Percentiles rank a stretch among this genome's conserved stretches.
phyloP scores from a whole-genome alignment of 2,113 vertebrate genomes.

The Alces alces region DNA sequence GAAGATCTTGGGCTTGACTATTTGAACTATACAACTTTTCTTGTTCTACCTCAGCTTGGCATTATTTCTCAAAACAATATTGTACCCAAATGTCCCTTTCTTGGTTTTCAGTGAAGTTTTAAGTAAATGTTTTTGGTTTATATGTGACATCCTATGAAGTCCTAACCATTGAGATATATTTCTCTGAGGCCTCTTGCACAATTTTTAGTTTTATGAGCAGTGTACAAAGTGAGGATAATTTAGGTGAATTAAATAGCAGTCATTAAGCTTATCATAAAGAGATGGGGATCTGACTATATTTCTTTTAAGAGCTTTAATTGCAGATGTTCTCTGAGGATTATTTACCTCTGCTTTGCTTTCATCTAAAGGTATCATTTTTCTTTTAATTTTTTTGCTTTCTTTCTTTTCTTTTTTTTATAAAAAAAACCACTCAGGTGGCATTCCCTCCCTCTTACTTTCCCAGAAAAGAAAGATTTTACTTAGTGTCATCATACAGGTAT shows the following conservation, averaged over 20 bases:
- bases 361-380: background rate
- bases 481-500: background rate
- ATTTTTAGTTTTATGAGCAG: background rate
- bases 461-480: background rate
- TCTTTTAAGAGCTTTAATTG: background rate
- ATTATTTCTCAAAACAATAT: slow-evolving; percentile 1
- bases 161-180: background rate
- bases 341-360: background rate
- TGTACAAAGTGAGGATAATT: background rate
- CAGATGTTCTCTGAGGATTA: background rate
- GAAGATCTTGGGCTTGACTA: background rate
- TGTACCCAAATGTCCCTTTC: background rate
- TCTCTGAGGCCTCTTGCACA: background rate
- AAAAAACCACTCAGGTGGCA: background rate
- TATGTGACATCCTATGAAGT: background rate
- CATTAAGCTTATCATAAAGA: background rate
- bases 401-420: background rate
- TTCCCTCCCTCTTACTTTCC: background rate
- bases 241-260: background rate
- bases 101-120: background rate
- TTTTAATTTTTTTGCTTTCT: background rate
- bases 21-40: background rate
- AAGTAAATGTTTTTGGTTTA: background rate
- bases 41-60: background rate
- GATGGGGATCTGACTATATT: background rate